These are phyloP conservation scores for Dicentrarchus labrax DNA, from an alignment of 2,113 vertebrate genomes.

Conservation along the genomic window DNA sequence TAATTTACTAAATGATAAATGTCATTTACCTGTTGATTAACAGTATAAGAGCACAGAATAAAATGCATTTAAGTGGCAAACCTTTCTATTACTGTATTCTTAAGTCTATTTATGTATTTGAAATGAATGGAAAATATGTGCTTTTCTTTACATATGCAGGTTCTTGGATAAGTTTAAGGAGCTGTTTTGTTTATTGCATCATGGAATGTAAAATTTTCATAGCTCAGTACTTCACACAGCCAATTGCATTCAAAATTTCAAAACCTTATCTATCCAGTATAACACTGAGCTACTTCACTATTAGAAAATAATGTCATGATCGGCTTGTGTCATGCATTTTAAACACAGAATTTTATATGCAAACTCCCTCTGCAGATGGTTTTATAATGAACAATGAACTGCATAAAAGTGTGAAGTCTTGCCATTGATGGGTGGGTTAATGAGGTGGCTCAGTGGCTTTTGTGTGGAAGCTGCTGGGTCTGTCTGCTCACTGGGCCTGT, in stretches of 20 bases:
- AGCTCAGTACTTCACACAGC: constrained; percentile 9
- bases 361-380: constrained; percentile 17
- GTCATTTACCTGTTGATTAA: constrained; percentile 71
- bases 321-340: constrained; percentile 38
- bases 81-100: constrained; percentile 46
- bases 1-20: constrained; percentile 69
- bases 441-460: constrained; percentile 20
- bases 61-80: constrained; percentile 77
- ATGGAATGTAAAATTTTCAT: constrained; percentile 23
- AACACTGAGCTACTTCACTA: constrained; percentile 7
- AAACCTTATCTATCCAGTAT: background rate
- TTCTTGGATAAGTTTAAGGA: constrained; percentile 7
- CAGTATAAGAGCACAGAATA: constrained; percentile 80
- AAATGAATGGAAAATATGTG: constrained; percentile 1
- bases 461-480: constrained; percentile 23
- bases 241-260: constrained; percentile 1
- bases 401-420: constrained; percentile 45
- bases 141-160: background rate
- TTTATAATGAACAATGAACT: constrained; percentile 50
- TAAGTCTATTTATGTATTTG: constrained; percentile 5
- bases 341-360: constrained; percentile 36
- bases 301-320: constrained; percentile 13
- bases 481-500: constrained; percentile 36
- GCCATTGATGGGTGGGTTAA: constrained; percentile 36
- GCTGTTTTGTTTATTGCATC: constrained; percentile 16